Base-by-base conservation (phyloP, 2,888 invertebrate species). In the Cryptophagus acutangulus region DNA sequence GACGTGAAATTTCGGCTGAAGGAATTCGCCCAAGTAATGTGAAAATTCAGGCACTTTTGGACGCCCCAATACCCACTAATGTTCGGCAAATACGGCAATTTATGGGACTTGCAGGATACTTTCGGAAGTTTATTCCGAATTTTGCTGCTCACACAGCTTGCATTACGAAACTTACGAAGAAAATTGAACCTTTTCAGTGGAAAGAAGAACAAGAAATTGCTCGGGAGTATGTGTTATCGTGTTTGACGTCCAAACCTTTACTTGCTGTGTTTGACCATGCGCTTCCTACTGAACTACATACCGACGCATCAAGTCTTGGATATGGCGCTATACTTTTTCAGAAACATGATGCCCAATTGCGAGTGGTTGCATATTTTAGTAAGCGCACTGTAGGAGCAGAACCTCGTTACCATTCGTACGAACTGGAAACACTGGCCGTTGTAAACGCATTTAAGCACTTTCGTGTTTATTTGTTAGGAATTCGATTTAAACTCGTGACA, bases 341-440 rank as follows among this genome's bases (percentile, higher is more conserved):
- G 43, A 38, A 35, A 30, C 46, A 56, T 29, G 49, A 33, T 3
- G 17, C 48, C 3, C 37, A 45, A 3, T 33, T 56, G 30, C 46
- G 54, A 25, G 55, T 55, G 1, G 52, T 61, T 9, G 55, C 57
- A 1, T 68, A 61, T 40, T 59, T 51, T 18, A 64, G 62, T 29
- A 50, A 59, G 4, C 59, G 58, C 28, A 57, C 64, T 0, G 55
- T 55, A 0, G 43, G 39, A 2, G 48, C 52, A 2, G 67, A 70
- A 45, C 29, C 38, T 12, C 58, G 52, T 17, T 66, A 62, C 24
- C 59, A 59, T 20, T 59, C 58, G 1, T 61, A 60, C 14, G 69
- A 70, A 31, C 40, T 61, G n/a, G 62, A 68, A 39, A 55, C 52
- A 1, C 43, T 68, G 5, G 65, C 64, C 1, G 55, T 66, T 0